Evolutionary conservation across 2,888 invertebrate species (phyloP).

Genomic region (Ceriagrion tenellum): DNA sequence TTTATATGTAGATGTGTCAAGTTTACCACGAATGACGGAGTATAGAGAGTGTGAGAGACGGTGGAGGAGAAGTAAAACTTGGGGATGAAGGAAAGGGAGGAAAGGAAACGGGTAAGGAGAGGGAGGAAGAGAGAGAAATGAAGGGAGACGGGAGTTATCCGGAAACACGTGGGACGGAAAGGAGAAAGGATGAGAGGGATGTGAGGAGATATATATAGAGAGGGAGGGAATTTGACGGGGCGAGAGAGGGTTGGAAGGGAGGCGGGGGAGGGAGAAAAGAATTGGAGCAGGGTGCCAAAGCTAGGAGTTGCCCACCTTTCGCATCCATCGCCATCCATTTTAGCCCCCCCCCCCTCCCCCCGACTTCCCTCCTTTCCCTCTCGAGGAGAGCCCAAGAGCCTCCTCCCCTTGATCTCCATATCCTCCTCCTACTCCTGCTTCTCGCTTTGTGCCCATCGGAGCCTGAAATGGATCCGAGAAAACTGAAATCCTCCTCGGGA

Average conservation of each 20-base stretch:
- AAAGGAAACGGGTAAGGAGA: not conserved
- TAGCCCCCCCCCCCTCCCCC: no score
- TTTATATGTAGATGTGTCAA: no score
- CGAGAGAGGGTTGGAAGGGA: not conserved
- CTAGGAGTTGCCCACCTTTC: not conserved
- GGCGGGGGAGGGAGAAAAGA: not conserved
- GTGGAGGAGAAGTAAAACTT: not conserved
- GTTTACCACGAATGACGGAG: no score
- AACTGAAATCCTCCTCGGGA: constrained; percentile 17
- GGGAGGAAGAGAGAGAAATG: not conserved
- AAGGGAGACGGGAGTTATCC: not conserved
- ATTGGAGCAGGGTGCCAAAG: constrained; percentile 5
- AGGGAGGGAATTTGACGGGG: no score
- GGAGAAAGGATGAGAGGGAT: not conserved
- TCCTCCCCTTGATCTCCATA: not conserved
- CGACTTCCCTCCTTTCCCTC: no score
- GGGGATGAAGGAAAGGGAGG: not conserved
- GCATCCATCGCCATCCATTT: not conserved
- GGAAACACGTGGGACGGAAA: not conserved
- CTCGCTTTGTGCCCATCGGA: constrained; percentile 22
- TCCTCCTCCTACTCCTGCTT: not conserved
- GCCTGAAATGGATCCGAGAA: constrained; percentile 22
- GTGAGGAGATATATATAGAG: no score
- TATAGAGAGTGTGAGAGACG: not conserved
- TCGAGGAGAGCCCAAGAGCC: no score